These are phyloP conservation scores for Platysteira castanea DNA, from an alignment of 2,113 vertebrate species.

Conservation along the genomic window DNA sequence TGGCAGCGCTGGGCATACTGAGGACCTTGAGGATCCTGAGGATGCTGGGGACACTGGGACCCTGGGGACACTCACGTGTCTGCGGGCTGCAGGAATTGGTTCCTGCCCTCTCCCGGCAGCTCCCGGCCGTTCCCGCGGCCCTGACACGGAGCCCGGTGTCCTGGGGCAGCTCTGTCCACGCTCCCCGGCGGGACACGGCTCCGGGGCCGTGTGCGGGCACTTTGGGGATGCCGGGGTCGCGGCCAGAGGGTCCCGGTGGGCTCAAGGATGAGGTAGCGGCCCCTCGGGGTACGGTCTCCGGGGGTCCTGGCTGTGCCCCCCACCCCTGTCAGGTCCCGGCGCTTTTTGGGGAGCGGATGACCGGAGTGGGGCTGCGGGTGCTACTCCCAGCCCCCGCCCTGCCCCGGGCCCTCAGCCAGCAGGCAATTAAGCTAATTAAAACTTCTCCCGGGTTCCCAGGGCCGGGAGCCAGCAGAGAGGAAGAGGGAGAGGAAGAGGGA, in stretches of 20 bases:
- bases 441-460: not conserved
- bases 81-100: rapidly evolving
- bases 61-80: not conserved
- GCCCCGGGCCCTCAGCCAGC: not conserved
- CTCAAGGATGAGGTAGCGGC: not conserved
- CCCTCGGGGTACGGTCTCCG: not conserved
- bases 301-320: not conserved
- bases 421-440: not conserved
- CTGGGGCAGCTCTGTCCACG: not conserved
- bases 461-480: not conserved
- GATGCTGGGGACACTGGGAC: rapidly evolving
- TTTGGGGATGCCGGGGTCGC: not conserved
- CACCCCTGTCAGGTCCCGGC: not conserved
- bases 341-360: not conserved
- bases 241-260: not conserved
- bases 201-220: not conserved
- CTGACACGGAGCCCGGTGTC: rapidly evolving
- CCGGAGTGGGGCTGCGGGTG: not conserved
- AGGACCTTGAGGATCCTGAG: rapidly evolving
- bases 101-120: not conserved
- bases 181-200: not conserved
- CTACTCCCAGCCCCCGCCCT: not conserved
- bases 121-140: not conserved
- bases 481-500: not conserved
- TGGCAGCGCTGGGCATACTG: rapidly evolving